Base-by-base conservation (phyloP, 2,888 invertebrate genomes). In the Sepiola atlantica region DNA sequence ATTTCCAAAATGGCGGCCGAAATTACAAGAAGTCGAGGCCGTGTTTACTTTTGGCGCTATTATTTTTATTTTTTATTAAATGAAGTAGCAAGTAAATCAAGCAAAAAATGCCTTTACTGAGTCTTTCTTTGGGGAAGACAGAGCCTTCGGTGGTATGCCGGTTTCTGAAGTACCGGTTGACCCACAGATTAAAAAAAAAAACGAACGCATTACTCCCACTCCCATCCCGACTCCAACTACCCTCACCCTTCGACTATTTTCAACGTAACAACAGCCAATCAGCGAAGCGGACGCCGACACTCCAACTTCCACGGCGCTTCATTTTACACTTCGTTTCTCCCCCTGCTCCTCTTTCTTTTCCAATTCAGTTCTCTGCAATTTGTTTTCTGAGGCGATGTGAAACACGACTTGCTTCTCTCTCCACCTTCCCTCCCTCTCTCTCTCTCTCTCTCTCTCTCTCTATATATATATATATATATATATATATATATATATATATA, bases 71-170 rank as follows among this genome's bases (percentile, higher is more conserved):
- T 77, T 32, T 77, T 77, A n/a, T 77, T 77, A 16, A 77, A 77
- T 77, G 77, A 77, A 77, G 77, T 77, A 77, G 77, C 77, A n/a
- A 77, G n/a, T n/a, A 77, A 77, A 77, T 77, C n/a, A 77, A 32
- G 77, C 77, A 77, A 77, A 77, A 77, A 32, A 77, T 77, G 32
- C 77, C 77, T 77, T 77, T n/a, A 77, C 77, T 32, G 32, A n/a
- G n/a, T 77, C n/a, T 77, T 61, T 32, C 77, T 77, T 45, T 45
- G 45, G 45, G 45, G 77, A 77, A 77, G 77, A n/a, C 77, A 77
- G 32, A 77, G n/a, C 77, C 77, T 77, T 77, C n/a, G 77, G 77
- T 77, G n/a, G 77, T 77, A 77, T 32, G 77, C n/a, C 77, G 77
- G 77, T 18, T 77, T 77, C 77, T n/a, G n/a, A 77, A n/a, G 77